Evolutionary conservation across 1,140 invertebrate species (phyloP).

Genomic region (Zaprionus africanus): DNA sequence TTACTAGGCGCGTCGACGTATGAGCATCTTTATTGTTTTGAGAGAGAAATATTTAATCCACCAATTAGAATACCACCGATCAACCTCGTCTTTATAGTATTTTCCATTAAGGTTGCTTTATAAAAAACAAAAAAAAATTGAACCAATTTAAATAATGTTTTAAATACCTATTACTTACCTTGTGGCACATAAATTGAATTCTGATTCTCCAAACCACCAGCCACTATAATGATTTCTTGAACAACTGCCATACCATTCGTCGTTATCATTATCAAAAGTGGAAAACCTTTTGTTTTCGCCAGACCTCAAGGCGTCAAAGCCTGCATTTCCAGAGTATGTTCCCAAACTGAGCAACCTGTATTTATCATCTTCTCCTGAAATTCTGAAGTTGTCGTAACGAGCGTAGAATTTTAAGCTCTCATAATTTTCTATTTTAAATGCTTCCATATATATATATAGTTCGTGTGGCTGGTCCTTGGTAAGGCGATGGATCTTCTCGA

Average conservation of each 20-base stretch:
- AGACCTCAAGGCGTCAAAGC: not conserved
- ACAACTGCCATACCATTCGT: not conserved
- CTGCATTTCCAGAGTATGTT: not conserved
- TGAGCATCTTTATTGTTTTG: not conserved
- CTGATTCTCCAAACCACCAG: not conserved
- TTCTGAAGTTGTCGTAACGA: not conserved
- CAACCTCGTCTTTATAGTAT: not conserved
- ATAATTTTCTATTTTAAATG: not conserved
- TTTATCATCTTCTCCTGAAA: not conserved
- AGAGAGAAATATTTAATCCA: not conserved
- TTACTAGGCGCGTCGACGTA: not conserved
- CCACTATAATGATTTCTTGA: accelerated
- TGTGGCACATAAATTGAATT: not conserved
- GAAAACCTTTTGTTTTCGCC: not conserved
- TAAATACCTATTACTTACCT: not conserved
- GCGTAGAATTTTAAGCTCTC: not conserved
- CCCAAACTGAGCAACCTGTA: not conserved
- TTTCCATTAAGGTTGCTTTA: not conserved
- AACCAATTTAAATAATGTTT: not conserved
- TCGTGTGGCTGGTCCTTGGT: not conserved
- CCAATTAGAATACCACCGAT: not conserved
- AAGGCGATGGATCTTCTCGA: not conserved
- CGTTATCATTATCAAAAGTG: not conserved
- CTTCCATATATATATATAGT: not conserved
- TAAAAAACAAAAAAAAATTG: not conserved